phyloP scores from a whole-genome alignment of 2,888 invertebrate species.

The Apamea anceps region DNA sequence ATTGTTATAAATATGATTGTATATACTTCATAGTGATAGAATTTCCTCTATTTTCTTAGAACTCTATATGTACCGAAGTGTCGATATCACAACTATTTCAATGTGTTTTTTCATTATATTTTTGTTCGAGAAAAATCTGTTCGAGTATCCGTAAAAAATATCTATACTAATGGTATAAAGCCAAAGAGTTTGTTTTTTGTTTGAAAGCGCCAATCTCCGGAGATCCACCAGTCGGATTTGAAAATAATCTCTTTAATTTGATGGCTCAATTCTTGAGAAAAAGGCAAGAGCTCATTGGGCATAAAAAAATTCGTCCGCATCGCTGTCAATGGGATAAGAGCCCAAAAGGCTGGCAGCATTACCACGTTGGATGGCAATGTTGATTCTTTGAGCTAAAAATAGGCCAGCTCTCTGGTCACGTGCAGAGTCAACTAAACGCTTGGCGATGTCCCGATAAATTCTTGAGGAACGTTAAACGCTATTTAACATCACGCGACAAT shows the following conservation, averaged over 20 bases:
- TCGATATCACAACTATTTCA: constrained; percentile 3
- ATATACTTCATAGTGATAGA: constrained; percentile 24
- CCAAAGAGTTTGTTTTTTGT: too few relatives aligned
- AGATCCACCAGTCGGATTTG: not conserved
- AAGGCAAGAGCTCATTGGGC: too few relatives aligned
- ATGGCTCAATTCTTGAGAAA: not conserved
- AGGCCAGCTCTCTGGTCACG: too few relatives aligned
- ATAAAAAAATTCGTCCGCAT: too few relatives aligned
- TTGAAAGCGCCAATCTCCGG: too few relatives aligned
- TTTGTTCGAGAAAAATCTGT: not conserved
- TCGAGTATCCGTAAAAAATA: not conserved
- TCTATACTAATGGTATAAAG: not conserved
- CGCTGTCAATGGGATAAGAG: too few relatives aligned
- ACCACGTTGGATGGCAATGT: too few relatives aligned
- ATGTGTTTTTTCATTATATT: not conserved
- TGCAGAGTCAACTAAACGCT: too few relatives aligned
- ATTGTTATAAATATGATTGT: constrained; percentile 53
- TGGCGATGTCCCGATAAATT: not conserved
- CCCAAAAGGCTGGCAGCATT: too few relatives aligned
- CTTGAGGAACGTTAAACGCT: not conserved
- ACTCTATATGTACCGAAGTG: not conserved
- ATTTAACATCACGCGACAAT: not conserved
- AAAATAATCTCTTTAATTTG: not conserved
- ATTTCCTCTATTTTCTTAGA: constrained; percentile 36
- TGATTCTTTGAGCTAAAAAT: too few relatives aligned